These are phyloP conservation scores for Merops nubicus DNA, from an alignment of 2,113 vertebrate genomes.

Conservation along the genomic window DNA sequence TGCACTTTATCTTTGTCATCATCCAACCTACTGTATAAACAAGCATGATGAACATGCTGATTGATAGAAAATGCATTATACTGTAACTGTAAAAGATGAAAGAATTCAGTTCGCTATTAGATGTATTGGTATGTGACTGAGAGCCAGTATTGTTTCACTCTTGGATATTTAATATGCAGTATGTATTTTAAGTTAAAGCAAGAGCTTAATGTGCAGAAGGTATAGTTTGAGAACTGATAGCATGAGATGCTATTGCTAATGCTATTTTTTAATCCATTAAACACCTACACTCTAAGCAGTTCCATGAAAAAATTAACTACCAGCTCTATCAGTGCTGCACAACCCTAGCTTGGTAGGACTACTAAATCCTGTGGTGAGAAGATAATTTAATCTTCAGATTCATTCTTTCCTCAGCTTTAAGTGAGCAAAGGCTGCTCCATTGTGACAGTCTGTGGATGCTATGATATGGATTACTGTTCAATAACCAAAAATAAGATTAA, in stretches of 20 bases:
- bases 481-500: constrained; percentile 73
- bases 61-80: constrained; percentile 57
- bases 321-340: constrained; percentile 53
- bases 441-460: constrained; percentile 60
- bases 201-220: constrained; percentile 35
- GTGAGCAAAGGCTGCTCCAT: constrained; percentile 59
- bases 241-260: not conserved
- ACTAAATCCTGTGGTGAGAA: constrained; percentile 71
- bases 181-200: constrained; percentile 59
- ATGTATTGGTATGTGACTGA: constrained; percentile 17
- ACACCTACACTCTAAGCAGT: constrained; percentile 51
- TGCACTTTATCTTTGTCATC: not conserved
- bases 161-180: constrained; percentile 55
- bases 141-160: constrained; percentile 22
- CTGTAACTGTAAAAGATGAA: constrained; percentile 45
- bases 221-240: constrained; percentile 11
- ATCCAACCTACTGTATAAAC: constrained; percentile 45
- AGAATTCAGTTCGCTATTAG: constrained; percentile 54
- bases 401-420: constrained; percentile 67
- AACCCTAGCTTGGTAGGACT: constrained; percentile 59
- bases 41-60: constrained; percentile 56
- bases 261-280: constrained; percentile 50
- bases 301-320: constrained; percentile 49
- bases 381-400: constrained; percentile 79
- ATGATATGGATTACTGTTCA: constrained; percentile 68